These are phyloP conservation scores for Lamproptera curius DNA, from an alignment of 2,888 invertebrate species.

Conservation along the genomic window DNA sequence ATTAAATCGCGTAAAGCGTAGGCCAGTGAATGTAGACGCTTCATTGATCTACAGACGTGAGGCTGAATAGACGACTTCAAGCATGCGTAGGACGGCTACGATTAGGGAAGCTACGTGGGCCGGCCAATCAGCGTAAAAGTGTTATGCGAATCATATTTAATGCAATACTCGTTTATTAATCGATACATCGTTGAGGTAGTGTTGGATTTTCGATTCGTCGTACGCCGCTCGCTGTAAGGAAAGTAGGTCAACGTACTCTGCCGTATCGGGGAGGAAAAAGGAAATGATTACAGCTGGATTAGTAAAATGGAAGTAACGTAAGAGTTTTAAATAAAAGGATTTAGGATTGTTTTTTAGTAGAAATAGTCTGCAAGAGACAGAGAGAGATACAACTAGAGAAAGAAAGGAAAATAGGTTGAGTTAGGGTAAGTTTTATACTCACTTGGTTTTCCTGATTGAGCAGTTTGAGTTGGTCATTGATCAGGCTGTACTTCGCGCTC, in stretches of 20 bases:
- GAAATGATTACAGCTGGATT: too few relatives aligned
- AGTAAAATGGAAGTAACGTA: too few relatives aligned
- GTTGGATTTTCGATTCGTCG: too few relatives aligned
- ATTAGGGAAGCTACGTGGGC: conserved; percentile 27
- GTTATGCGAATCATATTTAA: too few relatives aligned
- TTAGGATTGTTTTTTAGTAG: too few relatives aligned
- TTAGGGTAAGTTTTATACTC: conserved; percentile 35
- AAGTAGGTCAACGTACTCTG: too few relatives aligned
- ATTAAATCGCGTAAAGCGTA: background rate
- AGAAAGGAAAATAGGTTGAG: conserved; percentile 14
- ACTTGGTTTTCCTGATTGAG: conserved; percentile 99
- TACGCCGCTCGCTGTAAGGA: too few relatives aligned
- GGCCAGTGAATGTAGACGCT: conserved; percentile 20
- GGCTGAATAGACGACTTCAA: conserved; percentile 28
- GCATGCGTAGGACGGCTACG: conserved; percentile 45
- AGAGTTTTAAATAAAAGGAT: too few relatives aligned
- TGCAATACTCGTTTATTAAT: too few relatives aligned
- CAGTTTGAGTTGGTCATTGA: conserved; percentile 97
- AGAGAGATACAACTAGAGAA: background rate
- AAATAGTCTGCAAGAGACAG: background rate
- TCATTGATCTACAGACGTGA: conserved; percentile 32
- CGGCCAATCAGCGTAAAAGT: too few relatives aligned
- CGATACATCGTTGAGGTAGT: too few relatives aligned
- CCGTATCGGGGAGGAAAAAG: too few relatives aligned
- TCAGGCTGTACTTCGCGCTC: conserved; percentile 96